Conservation (phyloP, 2,888 invertebrate genomes). For the Elegia similella region DNA sequence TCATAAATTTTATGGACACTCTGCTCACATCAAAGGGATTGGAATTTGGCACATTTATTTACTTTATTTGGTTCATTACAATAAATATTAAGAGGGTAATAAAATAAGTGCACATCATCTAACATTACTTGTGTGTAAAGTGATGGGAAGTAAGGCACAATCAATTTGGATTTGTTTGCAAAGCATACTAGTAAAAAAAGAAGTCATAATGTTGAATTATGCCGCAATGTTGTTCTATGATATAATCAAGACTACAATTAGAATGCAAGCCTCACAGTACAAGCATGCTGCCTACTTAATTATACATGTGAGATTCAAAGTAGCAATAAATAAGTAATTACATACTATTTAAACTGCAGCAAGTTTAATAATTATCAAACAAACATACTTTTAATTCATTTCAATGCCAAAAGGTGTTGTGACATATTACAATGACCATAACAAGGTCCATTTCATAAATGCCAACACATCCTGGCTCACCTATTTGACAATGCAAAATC, state of each 20-base stretch:
- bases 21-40: conserved; percentile 28
- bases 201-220: not conserved
- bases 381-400: conserved; percentile 18
- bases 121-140: too few relatives aligned
- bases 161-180: too few relatives aligned
- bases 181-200: too few relatives aligned
- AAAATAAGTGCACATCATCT: not conserved
- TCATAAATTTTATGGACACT: conserved; percentile 33
- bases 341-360: not conserved
- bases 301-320: not conserved
- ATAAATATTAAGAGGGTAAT: not conserved
- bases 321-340: not conserved
- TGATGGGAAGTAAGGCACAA: too few relatives aligned
- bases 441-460: conserved; percentile 31
- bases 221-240: not conserved
- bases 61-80: conserved; percentile 19
- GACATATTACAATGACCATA: conserved; percentile 22
- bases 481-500: conserved; percentile 5
- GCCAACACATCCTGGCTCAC: not conserved
- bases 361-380: not conserved
- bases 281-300: not conserved
- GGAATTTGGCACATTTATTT: conserved; percentile 30
- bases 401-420: conserved; percentile 22
- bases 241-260: not conserved
- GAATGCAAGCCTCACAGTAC: not conserved